Base-by-base conservation (phyloP, 2,888 invertebrate genomes). In the Liposcelis brunnea region DNA sequence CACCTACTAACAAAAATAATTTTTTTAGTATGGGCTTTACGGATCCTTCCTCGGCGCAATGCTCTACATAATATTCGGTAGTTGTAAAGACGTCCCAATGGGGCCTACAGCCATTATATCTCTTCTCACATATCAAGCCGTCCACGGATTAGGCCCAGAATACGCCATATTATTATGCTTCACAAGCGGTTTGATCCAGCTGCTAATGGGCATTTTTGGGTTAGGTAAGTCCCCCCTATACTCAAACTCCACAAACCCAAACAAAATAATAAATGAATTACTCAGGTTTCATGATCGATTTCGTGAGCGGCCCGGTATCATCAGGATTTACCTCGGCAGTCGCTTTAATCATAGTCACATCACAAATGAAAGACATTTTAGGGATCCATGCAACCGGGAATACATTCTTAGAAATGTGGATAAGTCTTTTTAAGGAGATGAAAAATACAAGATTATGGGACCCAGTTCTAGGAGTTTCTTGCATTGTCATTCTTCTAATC, bases 81-180 rank as follows among this genome's bases (percentile, higher is more conserved):
- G 87, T 50, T 86, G 89, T 59, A 87, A 89, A 61, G 90, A 91
- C 61, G 82, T 90, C 49, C 90, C 91, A 1, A 75, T 90, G 54
- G 91, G 93, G 10, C 93, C 93, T 12, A 90, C 90, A 2, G 91
- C 93, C 49, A 89, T 93, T 55, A 79, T 86, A 51, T 85, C 91
- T 2, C 67, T 93, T 47, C 71, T 93, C 53, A 89, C 89, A 1
- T 81, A 71, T 61, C 83, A 85, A 66, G 74, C 80, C 26, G 74
- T 83, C 0, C 70, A 73, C 43, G 65, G 68, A 53, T 61, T 64
- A 44, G 71, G 72, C 18, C 66, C 74, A 0, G 67, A 74, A 53
- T 77, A 86, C 59, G 83, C 85, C 0, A 74, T 84, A 31, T 64
- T 89, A 31, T 70, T 89, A 10, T 77, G 77, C 55, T 77, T 89